A percentile compares a stretch with the other conserved stretches of the same genome.
Evolutionary conservation across 1,140 invertebrate genomes (phyloP).

Genomic region (Phymastichus coffea): DNA sequence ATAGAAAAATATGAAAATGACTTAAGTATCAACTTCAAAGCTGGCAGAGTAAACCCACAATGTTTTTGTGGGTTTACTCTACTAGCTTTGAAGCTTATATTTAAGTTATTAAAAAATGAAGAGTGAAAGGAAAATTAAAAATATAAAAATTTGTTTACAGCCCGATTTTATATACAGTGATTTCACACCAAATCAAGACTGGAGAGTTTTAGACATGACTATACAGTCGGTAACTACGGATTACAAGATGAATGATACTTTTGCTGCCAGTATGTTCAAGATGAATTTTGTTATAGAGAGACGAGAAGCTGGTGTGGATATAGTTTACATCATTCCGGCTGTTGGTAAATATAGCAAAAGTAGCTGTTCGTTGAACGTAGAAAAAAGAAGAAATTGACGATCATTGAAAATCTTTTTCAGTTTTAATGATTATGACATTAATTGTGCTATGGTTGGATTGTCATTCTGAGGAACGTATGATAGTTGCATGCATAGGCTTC

Average conservation of each 20-base stretch:
- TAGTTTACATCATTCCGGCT: slow-evolving; percentile 43
- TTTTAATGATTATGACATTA: slow-evolving; percentile 53
- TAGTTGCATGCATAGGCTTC: slow-evolving; percentile 51
- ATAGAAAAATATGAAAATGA: neutral
- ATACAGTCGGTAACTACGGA: neutral
- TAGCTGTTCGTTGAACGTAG: neutral
- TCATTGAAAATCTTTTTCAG: no score
- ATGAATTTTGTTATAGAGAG: slow-evolving; percentile 34
- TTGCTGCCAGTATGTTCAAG: neutral
- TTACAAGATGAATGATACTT: slow-evolving; percentile 2
- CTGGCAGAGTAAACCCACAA: neutral
- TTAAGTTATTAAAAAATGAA: no score
- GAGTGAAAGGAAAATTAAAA: no score
- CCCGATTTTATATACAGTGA: no score
- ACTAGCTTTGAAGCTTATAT: no score
- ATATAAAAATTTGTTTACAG: no score
- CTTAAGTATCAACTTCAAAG: neutral
- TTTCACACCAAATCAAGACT: neutral
- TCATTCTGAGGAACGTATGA: slow-evolving; percentile 47
- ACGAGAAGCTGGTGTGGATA: slow-evolving; percentile 36
- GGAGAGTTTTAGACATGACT: neutral
- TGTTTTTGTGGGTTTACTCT: neutral
- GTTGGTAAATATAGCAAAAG: slow-evolving; percentile 48
- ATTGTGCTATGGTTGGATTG: slow-evolving; percentile 52
- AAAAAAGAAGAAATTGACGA: no score